Evolutionary conservation across 2,113 vertebrate genomes (phyloP).

Genomic region (Centropus bengalensis): DNA sequence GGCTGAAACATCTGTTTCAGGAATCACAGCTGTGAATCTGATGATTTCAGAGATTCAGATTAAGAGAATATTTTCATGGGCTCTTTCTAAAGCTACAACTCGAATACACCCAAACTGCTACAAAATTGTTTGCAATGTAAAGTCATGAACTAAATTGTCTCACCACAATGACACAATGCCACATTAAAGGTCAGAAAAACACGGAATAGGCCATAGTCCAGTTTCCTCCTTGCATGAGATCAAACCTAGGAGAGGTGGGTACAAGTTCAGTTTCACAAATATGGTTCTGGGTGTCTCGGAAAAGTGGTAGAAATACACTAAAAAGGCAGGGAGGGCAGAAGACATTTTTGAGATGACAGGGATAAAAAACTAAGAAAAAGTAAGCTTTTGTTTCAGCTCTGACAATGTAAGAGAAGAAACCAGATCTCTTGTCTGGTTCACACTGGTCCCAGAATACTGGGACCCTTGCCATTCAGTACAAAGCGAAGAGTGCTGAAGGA

Average conservation of each 20-base stretch:
- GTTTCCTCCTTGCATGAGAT: neutral
- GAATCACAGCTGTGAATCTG: neutral
- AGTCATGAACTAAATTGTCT: neutral
- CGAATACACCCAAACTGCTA: neutral
- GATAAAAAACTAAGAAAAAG: neutral
- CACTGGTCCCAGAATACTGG: neutral
- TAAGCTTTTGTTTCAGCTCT: neutral
- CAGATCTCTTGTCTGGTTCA: neutral
- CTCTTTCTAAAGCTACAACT: neutral
- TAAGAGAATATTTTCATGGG: neutral
- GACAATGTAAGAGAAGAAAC: neutral
- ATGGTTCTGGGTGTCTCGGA: neutral
- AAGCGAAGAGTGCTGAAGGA: neutral
- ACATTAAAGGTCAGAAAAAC: neutral
- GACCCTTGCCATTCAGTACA: neutral
- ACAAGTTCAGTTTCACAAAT: neutral
- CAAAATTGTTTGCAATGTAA: neutral
- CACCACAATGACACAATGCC: neutral
- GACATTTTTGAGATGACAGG: neutral
- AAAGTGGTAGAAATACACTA: neutral
- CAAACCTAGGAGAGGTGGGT: neutral
- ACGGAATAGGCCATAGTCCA: neutral
- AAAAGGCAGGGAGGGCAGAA: neutral
- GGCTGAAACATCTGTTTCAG: neutral
- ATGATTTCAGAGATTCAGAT: neutral